Evolutionary conservation across 1,140 invertebrate genomes (phyloP).

Genomic region (Trichoplusia ni): DNA sequence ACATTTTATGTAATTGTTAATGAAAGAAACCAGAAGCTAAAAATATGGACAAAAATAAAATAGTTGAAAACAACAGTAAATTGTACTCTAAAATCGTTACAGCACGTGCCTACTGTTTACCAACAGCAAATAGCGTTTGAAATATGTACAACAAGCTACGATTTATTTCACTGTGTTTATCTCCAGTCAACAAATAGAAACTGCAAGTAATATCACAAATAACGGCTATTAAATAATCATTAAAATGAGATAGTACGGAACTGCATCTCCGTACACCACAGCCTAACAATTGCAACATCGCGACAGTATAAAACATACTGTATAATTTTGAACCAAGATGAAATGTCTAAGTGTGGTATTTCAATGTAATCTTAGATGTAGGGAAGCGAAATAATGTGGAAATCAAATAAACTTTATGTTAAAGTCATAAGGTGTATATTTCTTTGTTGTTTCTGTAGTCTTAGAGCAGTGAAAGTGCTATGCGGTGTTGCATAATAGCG

Average conservation of each 20-base stretch:
- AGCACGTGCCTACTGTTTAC: too few relatives aligned
- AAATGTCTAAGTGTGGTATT: conserved; percentile 9
- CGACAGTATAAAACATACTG: neutral
- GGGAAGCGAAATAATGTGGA: neutral
- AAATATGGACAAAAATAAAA: too few relatives aligned
- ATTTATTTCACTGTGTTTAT: neutral
- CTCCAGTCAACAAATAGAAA: conserved; percentile 11
- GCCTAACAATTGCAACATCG: conserved; percentile 7
- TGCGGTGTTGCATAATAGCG: conserved; percentile 55
- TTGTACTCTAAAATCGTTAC: too few relatives aligned
- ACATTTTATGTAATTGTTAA: too few relatives aligned
- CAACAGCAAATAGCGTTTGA: neutral
- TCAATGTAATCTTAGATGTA: conserved; percentile 15
- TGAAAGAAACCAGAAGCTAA: too few relatives aligned
- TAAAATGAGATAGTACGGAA: conserved; percentile 36
- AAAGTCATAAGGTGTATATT: conserved; percentile 40
- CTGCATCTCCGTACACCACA: conserved; percentile 26
- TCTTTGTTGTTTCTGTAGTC: conserved; percentile 3
- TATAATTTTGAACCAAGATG: conserved; percentile 10
- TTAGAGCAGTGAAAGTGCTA: conserved; percentile 64
- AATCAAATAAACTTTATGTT: neutral
- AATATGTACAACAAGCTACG: neutral
- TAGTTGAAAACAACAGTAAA: too few relatives aligned
- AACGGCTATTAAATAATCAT: neutral
- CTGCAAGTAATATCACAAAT: neutral